Evolutionary conservation across 2,113 vertebrate species (phyloP).

Genomic region (cattle (Bos taurus)): ARS-UCD2.0 NC_037344.1:64334501-64335000

Average conservation of each 20-base stretch:
- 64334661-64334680: neutral
- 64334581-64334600: accelerated
- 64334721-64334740: neutral
- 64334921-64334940: conserved; percentile 25
- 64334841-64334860: neutral
- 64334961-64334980: neutral
- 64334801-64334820: neutral
- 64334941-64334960: neutral
- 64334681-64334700: neutral
- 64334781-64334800: neutral
- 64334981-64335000: accelerated
- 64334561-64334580: neutral
- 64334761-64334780: conserved; percentile 63
- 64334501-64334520: neutral
- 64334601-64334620: accelerated
- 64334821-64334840: neutral
- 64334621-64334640: accelerated
- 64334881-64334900: neutral
- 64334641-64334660: neutral
- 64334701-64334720: neutral
- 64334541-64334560: neutral
- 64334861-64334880: neutral
- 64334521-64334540: neutral
- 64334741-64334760: neutral
- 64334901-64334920: conserved; percentile 41